Base-by-base conservation (phyloP, 2,888 invertebrate species). In the Apodemia hepburni region DNA sequence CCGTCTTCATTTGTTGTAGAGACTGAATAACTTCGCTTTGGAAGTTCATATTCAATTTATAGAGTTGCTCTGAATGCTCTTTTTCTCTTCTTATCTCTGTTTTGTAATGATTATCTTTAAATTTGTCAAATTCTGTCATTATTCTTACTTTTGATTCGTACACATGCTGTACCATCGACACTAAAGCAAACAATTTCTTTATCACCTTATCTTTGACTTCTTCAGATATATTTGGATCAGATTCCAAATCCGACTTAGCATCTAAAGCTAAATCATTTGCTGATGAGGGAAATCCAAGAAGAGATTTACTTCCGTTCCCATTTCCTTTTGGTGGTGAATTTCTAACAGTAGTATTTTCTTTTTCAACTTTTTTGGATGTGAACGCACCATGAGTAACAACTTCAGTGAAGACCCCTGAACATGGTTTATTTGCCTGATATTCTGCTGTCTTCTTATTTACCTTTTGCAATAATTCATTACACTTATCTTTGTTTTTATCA, bases 101-200 rank as follows among this genome's bases (percentile, higher is more conserved):
- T 64, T 79, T 89, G 73, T 85, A 73, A 64, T 90, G 84, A 0
- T 81, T 86, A 12, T 91, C 91, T 63, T 91, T 91, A 65, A 79
- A 89, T 70, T 87, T 90, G 12, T 91, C 91, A 61, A 81, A 88
- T 61, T 91, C 91, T 0, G 82, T 79, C 85, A 87, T 86, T 4
- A 90, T 75, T 66, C 91, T 79, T 45, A 90, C 88, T 74, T 91
- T 91, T 5, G 91, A 88, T 72, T 91, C 91, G 61, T 88, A 91
- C 9, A 80, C 78, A 65, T 91, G 88, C 71, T 91, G 91, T 27
- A 90, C 89, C 87, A 91, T 90, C 11, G 88, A 86, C 1, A 86
- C 91, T 17, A 91, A 69, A 42, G 79, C 79, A 65, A 90, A 91
- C 8, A 91, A 69, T 69, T 91, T 91, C 64, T 85, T 78, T 38